phyloP scores from a whole-genome alignment of 2,888 invertebrate species.

The Orgyia antiqua region DNA sequence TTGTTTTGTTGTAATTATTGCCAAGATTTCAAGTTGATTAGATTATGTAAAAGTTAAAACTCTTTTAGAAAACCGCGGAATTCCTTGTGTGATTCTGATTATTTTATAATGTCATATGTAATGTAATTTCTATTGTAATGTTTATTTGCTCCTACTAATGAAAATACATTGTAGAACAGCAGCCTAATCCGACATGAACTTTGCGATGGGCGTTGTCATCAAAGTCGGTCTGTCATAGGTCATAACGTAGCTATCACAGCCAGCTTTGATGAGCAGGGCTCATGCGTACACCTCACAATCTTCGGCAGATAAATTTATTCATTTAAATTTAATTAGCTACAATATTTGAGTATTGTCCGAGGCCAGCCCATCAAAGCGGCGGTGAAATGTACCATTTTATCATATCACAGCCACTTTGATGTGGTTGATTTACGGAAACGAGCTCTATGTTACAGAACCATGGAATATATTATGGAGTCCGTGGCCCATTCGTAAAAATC shows the following conservation, averaged over 20 bases:
- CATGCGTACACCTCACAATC: constrained; percentile 48
- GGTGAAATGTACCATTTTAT: constrained; percentile 85
- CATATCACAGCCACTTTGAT: constrained; percentile 99
- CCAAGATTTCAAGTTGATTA: no score
- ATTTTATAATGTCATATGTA: no score
- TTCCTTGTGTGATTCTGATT: no score
- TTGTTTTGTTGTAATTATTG: no score
- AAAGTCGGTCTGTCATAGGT: constrained; percentile 91
- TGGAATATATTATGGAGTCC: constrained; percentile 22
- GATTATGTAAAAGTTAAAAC: no score
- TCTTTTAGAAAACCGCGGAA: no score
- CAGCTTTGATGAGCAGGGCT: constrained; percentile 95
- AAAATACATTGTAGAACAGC: no score
- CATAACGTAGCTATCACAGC: constrained; percentile 89
- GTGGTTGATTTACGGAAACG: constrained; percentile 83
- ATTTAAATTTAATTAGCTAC: neutral
- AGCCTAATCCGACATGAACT: no score
- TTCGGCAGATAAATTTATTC: neutral
- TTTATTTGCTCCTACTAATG: no score
- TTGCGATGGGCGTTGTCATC: constrained; percentile 82
- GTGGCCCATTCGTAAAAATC: constrained; percentile 85
- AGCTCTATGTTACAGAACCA: constrained; percentile 10
- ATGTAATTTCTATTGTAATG: no score
- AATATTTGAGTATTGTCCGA: constrained; percentile 49
- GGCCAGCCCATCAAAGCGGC: constrained; percentile 91